A percentile compares a stretch with the other conserved stretches of the same genome.
Conservation (phyloP, 1,140 invertebrate genomes). For the Eufriesea mexicana region DNA sequence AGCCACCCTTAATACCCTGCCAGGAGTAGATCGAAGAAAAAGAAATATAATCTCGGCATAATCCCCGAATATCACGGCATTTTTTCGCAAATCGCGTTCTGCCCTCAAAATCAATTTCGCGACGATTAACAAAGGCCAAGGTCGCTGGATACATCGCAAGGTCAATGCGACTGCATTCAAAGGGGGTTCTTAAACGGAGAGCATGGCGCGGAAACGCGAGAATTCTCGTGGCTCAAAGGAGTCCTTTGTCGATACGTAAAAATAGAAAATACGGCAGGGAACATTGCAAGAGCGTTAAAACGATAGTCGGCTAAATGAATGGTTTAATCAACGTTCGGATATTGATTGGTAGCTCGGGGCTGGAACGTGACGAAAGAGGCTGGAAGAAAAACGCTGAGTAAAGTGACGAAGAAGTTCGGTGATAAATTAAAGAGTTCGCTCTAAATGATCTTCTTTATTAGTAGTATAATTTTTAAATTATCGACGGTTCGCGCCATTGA, state of each 20-base stretch:
- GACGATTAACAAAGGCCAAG: background rate
- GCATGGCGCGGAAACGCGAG: background rate
- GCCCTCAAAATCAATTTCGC: background rate
- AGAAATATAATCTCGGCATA: background rate
- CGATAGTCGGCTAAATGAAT: slow-evolving; percentile 22
- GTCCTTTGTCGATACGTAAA: background rate
- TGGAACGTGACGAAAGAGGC: background rate
- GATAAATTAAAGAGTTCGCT: slow-evolving; percentile 13
- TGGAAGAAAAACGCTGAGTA: background rate
- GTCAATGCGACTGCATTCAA: background rate
- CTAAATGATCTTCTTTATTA: background rate
- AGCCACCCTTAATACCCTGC: too few relatives aligned
- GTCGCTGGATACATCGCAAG: background rate
- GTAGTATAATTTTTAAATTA: background rate
- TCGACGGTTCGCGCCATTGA: background rate
- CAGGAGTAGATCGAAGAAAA: background rate
- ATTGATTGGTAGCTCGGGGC: background rate
- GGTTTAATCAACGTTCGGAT: slow-evolving; percentile 29
- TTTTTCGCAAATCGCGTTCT: background rate
- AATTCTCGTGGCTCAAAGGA: background rate
- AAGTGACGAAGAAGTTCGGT: slow-evolving; percentile 3
- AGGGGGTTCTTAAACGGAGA: background rate
- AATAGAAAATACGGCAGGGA: background rate
- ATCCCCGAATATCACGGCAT: too few relatives aligned
- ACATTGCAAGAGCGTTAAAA: background rate